phyloP scores from a whole-genome alignment of 2,888 invertebrate genomes.

The Stenchaetothrips biformis region DNA sequence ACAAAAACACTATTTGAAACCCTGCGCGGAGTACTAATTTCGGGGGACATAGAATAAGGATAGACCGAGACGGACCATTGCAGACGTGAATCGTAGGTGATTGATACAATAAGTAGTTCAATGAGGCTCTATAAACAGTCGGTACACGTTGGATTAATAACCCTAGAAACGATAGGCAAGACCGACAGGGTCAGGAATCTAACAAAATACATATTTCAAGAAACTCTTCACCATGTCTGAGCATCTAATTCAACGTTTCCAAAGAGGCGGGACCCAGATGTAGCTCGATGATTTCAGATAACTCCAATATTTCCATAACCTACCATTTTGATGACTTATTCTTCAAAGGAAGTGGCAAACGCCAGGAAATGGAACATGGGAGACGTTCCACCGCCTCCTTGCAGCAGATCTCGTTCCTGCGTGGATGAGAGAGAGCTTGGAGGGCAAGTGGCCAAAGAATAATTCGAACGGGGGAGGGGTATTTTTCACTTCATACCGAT shows the following conservation, averaged over 20 bases:
- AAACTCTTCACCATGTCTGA: background rate
- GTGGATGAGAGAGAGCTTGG: background rate
- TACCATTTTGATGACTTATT: background rate
- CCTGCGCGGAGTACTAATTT: too few relatives aligned
- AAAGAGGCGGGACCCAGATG: background rate
- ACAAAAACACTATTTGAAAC: too few relatives aligned
- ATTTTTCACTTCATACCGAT: too few relatives aligned
- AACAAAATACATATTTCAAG: background rate
- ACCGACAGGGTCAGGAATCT: background rate
- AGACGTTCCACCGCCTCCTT: background rate
- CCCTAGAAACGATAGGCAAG: background rate
- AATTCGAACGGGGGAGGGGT: too few relatives aligned
- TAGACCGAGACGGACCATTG: too few relatives aligned
- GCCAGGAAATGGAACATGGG: slow-evolving; percentile 8
- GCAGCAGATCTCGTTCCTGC: background rate
- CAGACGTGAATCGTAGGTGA: too few relatives aligned
- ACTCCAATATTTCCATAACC: background rate
- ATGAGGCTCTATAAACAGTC: background rate
- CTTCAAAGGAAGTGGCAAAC: background rate
- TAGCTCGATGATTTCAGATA: background rate
- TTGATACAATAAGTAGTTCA: background rate
- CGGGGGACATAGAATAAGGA: too few relatives aligned
- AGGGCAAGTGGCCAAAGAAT: too few relatives aligned
- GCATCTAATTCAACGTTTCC: background rate
- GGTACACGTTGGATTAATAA: background rate